Percentiles rank a stretch among this genome's conserved stretches.
These are phyloP conservation scores for Salvelinus namaycush DNA, from an alignment of 2,113 vertebrate genomes.

Conservation along the genomic window DNA sequence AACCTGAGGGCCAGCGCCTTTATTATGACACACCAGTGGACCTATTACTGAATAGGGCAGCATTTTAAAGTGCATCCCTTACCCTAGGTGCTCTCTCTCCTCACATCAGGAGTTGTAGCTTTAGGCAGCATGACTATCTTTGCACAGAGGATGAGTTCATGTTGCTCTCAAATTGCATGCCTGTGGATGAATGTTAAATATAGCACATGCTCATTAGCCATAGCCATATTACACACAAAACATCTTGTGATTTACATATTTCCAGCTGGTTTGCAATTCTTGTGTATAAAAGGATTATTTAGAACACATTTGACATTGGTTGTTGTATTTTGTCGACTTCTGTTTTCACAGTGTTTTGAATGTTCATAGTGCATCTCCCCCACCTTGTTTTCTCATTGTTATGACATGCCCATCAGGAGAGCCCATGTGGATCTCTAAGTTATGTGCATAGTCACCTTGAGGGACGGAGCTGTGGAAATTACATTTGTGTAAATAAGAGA, in stretches of 20 bases:
- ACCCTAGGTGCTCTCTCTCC: background rate
- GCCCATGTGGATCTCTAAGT: constrained; percentile 46
- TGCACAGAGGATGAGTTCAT: background rate
- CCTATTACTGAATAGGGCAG: constrained; percentile 28
- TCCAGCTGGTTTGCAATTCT: too few species aligned
- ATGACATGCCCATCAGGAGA: constrained; percentile 38
- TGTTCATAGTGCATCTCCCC: constrained; percentile 5
- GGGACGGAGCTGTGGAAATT: constrained; percentile 57
- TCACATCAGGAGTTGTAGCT: background rate
- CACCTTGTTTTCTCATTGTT: background rate
- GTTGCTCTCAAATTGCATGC: background rate
- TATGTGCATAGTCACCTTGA: constrained; percentile 72
- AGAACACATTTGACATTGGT: too few species aligned
- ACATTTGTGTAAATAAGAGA: constrained; percentile 65
- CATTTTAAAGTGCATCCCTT: background rate
- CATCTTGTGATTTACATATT: too few species aligned
- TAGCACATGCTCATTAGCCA: too few species aligned
- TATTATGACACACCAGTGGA: constrained; percentile 33
- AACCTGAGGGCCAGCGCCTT: constrained; percentile 36
- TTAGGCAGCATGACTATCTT: background rate
- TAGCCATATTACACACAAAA: too few species aligned
- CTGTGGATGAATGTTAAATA: too few species aligned
- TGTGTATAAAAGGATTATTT: too few species aligned
- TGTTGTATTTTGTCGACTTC: background rate
- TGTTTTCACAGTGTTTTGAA: constrained; percentile 12